phyloP scores from a whole-genome alignment of 2,797 vertebrate genomes.

The Agapornis canus region DNA sequence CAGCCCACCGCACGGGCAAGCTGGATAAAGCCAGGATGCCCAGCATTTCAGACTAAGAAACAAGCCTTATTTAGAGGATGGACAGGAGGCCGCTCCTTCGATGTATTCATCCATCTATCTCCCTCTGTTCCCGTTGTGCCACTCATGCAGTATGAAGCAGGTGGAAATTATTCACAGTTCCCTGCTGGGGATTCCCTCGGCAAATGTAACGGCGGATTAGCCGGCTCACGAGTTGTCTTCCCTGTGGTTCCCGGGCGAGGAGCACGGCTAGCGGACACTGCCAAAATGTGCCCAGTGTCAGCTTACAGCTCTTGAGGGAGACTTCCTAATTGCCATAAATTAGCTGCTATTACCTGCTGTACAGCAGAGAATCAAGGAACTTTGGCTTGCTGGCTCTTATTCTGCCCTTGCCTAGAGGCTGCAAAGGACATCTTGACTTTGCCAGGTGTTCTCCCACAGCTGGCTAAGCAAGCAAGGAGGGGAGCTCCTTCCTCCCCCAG shows the following conservation, averaged over 20 bases:
- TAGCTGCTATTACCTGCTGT: neutral
- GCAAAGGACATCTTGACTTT: neutral
- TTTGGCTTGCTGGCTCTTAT: neutral
- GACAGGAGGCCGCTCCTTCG: neutral
- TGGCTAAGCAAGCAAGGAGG: neutral
- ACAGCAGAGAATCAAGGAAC: neutral
- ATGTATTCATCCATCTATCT: neutral
- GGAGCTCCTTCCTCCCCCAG: neutral
- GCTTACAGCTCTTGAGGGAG: neutral
- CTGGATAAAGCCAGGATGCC: accelerated
- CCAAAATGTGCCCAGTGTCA: neutral
- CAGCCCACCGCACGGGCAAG: accelerated
- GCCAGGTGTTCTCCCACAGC: neutral
- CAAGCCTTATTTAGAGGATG: neutral
- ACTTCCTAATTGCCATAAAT: conserved; percentile 3
- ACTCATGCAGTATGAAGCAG: neutral
- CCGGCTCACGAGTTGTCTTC: neutral
- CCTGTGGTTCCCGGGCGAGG: neutral
- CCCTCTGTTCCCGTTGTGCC: neutral
- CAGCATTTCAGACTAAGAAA: neutral
- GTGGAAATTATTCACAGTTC: conserved; percentile 33
- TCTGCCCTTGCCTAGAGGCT: neutral
- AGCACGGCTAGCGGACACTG: neutral
- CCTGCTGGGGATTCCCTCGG: conserved; percentile 18
- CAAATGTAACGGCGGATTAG: neutral